Evolutionary conservation across 2,797 vertebrate species (phyloP).

Genomic region (Galaxias olidus): DNA sequence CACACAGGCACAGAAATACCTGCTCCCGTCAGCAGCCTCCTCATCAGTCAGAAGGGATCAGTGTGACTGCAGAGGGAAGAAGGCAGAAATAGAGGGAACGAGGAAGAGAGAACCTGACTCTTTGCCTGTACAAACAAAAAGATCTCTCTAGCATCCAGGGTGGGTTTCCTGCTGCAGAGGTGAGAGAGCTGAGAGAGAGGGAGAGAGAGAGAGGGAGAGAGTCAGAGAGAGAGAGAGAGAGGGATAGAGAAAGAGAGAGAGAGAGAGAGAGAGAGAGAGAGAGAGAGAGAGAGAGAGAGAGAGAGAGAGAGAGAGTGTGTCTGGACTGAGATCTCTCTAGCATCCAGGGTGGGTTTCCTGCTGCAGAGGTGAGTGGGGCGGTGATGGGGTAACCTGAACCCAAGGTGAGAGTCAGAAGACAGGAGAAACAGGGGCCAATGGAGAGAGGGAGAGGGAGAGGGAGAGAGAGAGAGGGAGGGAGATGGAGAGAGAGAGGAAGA

Average conservation of each 20-base stretch:
- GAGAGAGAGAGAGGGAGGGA: conserved; percentile 30
- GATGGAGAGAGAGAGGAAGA: too few species aligned
- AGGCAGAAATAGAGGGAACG: conserved; percentile 22
- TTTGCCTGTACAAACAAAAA: conserved; percentile 64
- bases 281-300: too few species aligned
- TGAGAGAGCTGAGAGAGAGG: conserved; percentile 22
- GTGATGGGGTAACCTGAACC: background rate
- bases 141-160: conserved; percentile 50
- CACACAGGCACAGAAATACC: conserved; percentile 41
- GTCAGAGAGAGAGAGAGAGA: conserved; percentile 53
- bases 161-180: conserved; percentile 63
- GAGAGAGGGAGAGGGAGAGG: conserved; percentile 54
- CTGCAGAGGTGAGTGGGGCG: conserved; percentile 57
- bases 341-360: conserved; percentile 62
- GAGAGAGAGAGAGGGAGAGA: too few species aligned
- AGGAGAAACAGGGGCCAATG: too few species aligned
- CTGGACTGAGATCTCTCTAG: conserved; percentile 36
- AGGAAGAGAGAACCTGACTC: conserved; percentile 37
- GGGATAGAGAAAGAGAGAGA: conserved; percentile 36
- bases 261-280: too few species aligned
- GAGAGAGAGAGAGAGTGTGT: background rate
- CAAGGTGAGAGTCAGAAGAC: conserved; percentile 25
- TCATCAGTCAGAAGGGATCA: conserved; percentile 44
- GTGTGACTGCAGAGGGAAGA: conserved; percentile 48
- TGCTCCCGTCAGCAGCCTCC: conserved; percentile 41